A percentile compares a stretch with the other conserved stretches of the same genome.
Evolutionary conservation across 1,140 invertebrate genomes (phyloP).

Genomic region (Holcopasites calliopsidis): DNA sequence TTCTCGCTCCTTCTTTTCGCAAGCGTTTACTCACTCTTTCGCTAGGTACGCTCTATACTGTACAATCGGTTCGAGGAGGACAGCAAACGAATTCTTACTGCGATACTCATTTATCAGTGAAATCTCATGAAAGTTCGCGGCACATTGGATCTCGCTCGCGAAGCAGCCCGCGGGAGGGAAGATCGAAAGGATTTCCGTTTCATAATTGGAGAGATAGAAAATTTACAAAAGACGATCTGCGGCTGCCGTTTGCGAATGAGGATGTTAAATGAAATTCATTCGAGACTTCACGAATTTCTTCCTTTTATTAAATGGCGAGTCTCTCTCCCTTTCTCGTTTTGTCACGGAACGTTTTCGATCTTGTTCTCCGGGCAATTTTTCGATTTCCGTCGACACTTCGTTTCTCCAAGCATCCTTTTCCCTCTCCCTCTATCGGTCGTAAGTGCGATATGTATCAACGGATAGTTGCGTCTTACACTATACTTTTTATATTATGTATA

Average conservation of each 20-base stretch:
- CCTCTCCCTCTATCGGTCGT: slow-evolving; percentile 29
- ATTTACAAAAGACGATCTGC: slow-evolving; percentile 24
- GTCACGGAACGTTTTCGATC: slow-evolving; percentile 29
- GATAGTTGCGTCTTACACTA: slow-evolving; percentile 58
- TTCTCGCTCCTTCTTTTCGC: neutral
- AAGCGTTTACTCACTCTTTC: slow-evolving; percentile 19
- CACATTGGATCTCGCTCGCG: neutral
- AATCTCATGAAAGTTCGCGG: neutral
- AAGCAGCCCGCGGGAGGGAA: slow-evolving; percentile 6
- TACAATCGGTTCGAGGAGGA: slow-evolving; percentile 39
- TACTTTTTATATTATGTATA: slow-evolving; percentile 58
- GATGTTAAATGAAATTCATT: too few relatives aligned
- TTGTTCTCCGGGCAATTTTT: slow-evolving; percentile 9
- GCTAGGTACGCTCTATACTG: slow-evolving; percentile 20
- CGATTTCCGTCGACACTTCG: slow-evolving; percentile 13
- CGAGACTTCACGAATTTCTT: too few relatives aligned
- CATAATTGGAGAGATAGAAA: slow-evolving; percentile 32
- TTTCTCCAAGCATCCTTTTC: neutral
- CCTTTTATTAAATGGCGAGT: too few relatives aligned
- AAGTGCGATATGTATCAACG: slow-evolving; percentile 72
- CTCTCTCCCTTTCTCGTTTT: slow-evolving; percentile 2
- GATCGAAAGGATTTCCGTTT: slow-evolving; percentile 26
- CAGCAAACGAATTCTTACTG: slow-evolving; percentile 23
- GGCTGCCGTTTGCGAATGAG: too few relatives aligned
- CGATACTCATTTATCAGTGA: neutral